Evolutionary conservation across 2,888 invertebrate species (phyloP), one percentile per base, ranked within the genome.

Genomic region (Drosophila dives): DNA sequence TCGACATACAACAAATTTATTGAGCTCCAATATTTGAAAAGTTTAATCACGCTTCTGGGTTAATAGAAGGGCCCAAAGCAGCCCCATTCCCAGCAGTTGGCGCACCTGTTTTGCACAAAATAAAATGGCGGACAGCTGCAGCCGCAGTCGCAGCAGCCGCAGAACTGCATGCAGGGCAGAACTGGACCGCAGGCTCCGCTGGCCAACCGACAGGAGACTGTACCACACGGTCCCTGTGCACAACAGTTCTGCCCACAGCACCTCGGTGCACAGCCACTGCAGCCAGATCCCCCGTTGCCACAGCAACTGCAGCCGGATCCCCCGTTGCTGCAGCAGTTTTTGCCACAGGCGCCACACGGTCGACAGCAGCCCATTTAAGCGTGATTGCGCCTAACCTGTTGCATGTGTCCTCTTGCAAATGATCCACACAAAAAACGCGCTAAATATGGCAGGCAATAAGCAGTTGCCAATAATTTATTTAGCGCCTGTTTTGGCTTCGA

Each of bases 31-130:
- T 68, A 53, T 77, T 72, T 71, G 34, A 69, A 71, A 68, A 62
- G 49, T 62, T 86, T 36, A 38, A 42, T 10, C 23, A 12, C 11
- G 8, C 23, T 26, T 2, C 4, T 12, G 23, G 6, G 10, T 54
- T 86, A 86, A 55, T 90, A 88, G 29, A 55, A 70, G 20, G 90
- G 86, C n/a, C 90, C 90, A 33, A 64, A 86, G 60, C 75, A 68
- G 58, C 89, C 86, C 78, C 86, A 83, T 67, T 90, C 90, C 60
- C 63, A 77, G 72, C 89, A 86, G 72, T 71, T 55, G 42, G 62
- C 64, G 62, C 86, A 86, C 5, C 34, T 75, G 61, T 90, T 80
- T 53, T 66, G 51, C 51, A 67, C 80, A 58, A 54, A 88, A 33
- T 83, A 80, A 53, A 90, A 86, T n/a, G 89, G 83, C 20, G 83